Evolutionary conservation across 2,113 vertebrate genomes (phyloP).

Genomic region (Otis tarda): DNA sequence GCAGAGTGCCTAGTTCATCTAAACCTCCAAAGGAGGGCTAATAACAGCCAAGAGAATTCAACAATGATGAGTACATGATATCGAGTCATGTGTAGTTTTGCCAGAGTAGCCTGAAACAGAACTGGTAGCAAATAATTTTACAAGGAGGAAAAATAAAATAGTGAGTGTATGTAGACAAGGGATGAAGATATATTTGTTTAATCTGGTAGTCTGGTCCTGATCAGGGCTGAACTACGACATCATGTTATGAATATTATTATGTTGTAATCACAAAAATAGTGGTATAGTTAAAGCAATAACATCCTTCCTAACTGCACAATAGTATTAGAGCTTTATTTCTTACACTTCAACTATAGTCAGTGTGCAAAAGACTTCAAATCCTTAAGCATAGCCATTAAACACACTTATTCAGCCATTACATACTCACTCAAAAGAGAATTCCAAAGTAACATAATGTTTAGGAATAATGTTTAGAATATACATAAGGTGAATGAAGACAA

Average conservation of each 20-base stretch:
- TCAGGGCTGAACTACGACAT: too few species aligned
- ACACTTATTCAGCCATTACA: not conserved
- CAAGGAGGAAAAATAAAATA: not conserved
- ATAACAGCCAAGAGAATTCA: not conserved
- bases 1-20: not conserved
- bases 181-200: not conserved
- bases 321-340: not conserved
- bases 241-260: not conserved
- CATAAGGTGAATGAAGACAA: not conserved
- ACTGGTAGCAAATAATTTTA: not conserved
- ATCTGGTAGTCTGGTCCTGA: too few species aligned
- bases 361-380: not conserved
- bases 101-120: not conserved
- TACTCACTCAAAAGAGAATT: not conserved
- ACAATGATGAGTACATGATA: fast-evolving
- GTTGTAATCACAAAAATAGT: not conserved
- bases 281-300: not conserved
- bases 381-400: not conserved
- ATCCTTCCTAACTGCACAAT: not conserved
- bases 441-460: not conserved
- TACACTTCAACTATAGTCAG: not conserved
- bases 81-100: not conserved
- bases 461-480: not conserved
- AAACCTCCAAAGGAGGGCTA: not conserved
- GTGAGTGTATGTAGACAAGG: not conserved